Conservation (phyloP, 2,888 invertebrate species). For the Lordiphosa fenestrarum region DNA sequence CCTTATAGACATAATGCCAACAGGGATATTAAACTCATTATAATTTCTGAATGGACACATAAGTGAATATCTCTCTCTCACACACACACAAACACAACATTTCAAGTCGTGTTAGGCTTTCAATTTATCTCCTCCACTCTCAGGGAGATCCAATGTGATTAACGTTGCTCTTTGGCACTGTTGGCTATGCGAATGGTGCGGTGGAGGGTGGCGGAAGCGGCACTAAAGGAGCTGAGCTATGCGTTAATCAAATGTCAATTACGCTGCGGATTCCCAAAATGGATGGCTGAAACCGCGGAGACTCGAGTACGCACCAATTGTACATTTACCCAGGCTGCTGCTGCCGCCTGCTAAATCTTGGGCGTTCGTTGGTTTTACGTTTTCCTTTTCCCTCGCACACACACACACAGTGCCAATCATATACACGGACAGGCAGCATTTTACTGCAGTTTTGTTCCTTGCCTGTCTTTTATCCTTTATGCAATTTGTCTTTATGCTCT, state of each 20-base stretch:
- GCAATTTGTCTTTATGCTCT: slow-evolving; percentile 49
- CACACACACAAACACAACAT: slow-evolving; percentile 12
- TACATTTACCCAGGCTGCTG: slow-evolving; percentile 2
- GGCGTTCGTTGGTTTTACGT: slow-evolving; percentile 27
- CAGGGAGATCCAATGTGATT: slow-evolving; percentile 41
- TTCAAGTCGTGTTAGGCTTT: slow-evolving; percentile 28
- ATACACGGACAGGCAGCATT: slow-evolving; percentile 24
- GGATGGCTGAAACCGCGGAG: slow-evolving; percentile 18
- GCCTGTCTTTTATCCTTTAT: slow-evolving; percentile 36
- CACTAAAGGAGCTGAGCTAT: slow-evolving; percentile 20
- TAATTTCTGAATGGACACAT: slow-evolving; percentile 36
- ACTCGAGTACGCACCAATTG: slow-evolving; percentile 26
- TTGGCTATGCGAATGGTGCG: slow-evolving; percentile 4
- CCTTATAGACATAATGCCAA: slow-evolving; percentile 47
- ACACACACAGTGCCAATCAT: slow-evolving; percentile 27
- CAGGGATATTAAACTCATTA: slow-evolving; percentile 59
- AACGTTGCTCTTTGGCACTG: slow-evolving; percentile 35
- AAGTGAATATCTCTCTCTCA: slow-evolving; percentile 19
- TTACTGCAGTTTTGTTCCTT: slow-evolving; percentile 25
- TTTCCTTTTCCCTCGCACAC: slow-evolving; percentile 23
- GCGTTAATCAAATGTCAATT: slow-evolving; percentile 67
- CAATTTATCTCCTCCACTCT: slow-evolving; percentile 49
- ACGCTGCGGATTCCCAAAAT: slow-evolving; percentile 41
- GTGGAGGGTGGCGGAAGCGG: not conserved
- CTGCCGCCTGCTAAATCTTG: slow-evolving; percentile 37